Evolutionary conservation across 35 echinoderm and acorn worm species (phyloP).

Genomic region (Diadema setosum): DNA sequence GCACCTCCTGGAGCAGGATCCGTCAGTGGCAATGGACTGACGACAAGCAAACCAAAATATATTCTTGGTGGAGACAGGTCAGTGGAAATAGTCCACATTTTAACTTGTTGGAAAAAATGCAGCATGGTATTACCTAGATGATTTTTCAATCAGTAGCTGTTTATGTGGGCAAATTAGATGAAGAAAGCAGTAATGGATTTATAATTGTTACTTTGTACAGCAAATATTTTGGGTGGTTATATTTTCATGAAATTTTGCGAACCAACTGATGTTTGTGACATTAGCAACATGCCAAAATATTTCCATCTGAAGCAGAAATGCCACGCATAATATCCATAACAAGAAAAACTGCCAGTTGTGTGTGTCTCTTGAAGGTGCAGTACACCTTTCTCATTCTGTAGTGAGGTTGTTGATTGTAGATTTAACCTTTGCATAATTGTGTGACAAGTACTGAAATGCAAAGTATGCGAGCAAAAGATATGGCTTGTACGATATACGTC

Average conservation of each 20-base stretch:
- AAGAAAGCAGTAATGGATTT: background rate
- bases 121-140: background rate
- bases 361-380: too few relatives aligned
- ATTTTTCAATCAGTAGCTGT: background rate
- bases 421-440: background rate
- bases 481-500: background rate
- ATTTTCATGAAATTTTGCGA: too few relatives aligned
- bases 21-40: background rate
- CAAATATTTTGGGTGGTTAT: background rate
- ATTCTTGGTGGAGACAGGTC: background rate
- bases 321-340: too few relatives aligned
- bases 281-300: too few relatives aligned
- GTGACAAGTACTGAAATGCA: background rate
- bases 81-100: background rate
- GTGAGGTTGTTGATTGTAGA: background rate
- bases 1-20: background rate
- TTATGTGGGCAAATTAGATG: background rate
- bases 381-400: too few relatives aligned
- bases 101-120: background rate
- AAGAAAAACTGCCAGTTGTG: too few relatives aligned
- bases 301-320: too few relatives aligned
- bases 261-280: too few relatives aligned
- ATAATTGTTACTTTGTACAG: background rate
- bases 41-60: background rate
- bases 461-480: background rate